Conservation (phyloP, 2,797 vertebrate species). For the Platyrinchus mystaceus region DNA sequence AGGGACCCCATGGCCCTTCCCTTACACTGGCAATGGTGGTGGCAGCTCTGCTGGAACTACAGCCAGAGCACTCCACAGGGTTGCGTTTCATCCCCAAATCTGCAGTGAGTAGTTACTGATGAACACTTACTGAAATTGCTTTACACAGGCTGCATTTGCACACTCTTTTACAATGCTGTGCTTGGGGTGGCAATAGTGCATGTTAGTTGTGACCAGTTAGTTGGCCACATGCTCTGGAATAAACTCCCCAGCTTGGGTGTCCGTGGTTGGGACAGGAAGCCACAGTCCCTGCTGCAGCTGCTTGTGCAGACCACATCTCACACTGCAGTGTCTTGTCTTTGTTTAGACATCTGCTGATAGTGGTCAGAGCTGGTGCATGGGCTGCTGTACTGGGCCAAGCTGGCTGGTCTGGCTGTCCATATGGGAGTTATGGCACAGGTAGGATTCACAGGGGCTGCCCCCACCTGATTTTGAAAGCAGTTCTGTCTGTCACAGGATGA, state of each 20-base stretch:
- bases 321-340: neutral
- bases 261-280: constrained; percentile 4
- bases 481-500: neutral
- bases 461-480: neutral
- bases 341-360: neutral
- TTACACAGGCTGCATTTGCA: neutral
- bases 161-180: rapidly evolving
- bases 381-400: neutral
- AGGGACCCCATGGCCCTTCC: neutral
- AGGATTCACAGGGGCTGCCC: neutral
- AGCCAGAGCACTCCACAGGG: neutral
- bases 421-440: neutral
- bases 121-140: neutral
- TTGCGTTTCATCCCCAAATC: neutral
- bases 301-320: neutral
- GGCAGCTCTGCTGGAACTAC: neutral
- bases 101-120: neutral
- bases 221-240: neutral
- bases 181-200: neutral
- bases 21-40: neutral
- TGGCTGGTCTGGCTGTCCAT: neutral
- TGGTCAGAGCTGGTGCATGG: neutral
- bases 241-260: neutral
- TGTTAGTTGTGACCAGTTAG: neutral
- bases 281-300: neutral